Conservation (phyloP, 1,140 invertebrate genomes). For the Diprion similis region DNA sequence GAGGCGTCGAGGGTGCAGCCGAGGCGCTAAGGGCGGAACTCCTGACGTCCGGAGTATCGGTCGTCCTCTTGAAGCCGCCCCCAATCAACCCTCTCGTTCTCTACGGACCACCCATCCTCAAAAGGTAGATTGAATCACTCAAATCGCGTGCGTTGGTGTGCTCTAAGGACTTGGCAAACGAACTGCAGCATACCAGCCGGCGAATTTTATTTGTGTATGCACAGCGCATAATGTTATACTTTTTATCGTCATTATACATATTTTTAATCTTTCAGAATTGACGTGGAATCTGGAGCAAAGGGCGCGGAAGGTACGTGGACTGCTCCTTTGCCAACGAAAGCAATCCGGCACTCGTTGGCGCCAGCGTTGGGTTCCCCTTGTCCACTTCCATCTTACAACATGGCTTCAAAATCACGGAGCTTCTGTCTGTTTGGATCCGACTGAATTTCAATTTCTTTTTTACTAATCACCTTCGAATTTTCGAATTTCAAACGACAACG, state of each 20-base stretch:
- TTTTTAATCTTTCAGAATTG: slow-evolving; percentile 39
- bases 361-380: slow-evolving; percentile 51
- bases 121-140: slow-evolving; percentile 50
- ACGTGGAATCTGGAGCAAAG: slow-evolving; percentile 37
- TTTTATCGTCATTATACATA: slow-evolving; percentile 17
- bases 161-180: too few relatives aligned
- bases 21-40: slow-evolving; percentile 73
- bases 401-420: slow-evolving; percentile 45
- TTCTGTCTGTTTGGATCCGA: slow-evolving; percentile 38
- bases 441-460: background rate
- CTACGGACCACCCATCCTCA: slow-evolving; percentile 66
- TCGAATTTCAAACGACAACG: too few relatives aligned
- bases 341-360: slow-evolving; percentile 47
- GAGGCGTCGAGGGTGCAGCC: slow-evolving; percentile 76
- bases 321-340: slow-evolving; percentile 50
- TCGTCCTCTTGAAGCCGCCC: slow-evolving; percentile 78
- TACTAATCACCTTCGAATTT: too few relatives aligned
- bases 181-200: too few relatives aligned
- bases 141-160: too few relatives aligned
- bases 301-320: slow-evolving; percentile 49
- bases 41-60: slow-evolving; percentile 71
- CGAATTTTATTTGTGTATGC: too few relatives aligned
- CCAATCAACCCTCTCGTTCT: slow-evolving; percentile 70
- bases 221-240: background rate
- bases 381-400: slow-evolving; percentile 47